Percentiles rank a stretch among this genome's conserved stretches.
These are phyloP conservation scores for Osmerus mordax DNA, from an alignment of 2,113 vertebrate species.

Conservation along the genomic window DNA sequence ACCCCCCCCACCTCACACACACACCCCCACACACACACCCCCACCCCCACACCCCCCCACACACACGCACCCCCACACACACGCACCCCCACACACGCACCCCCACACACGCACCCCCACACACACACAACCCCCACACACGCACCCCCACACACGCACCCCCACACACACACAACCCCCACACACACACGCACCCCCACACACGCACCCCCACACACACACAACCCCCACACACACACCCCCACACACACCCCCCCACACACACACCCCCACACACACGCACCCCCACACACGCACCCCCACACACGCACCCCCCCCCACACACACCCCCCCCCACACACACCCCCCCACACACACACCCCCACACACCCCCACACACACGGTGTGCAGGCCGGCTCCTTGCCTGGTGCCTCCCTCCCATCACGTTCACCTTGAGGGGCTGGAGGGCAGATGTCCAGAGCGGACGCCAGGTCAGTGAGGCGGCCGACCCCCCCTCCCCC, in stretches of 20 bases:
- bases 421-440: constrained; percentile 3
- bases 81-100: background rate
- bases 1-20: background rate
- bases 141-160: background rate
- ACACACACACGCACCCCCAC: too few species aligned
- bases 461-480: constrained; percentile 41
- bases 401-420: background rate
- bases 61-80: background rate
- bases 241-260: background rate
- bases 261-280: too few species aligned
- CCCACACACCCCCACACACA: background rate
- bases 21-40: background rate
- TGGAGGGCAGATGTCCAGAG: constrained; percentile 22
- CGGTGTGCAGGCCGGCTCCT: background rate
- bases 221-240: too few species aligned
- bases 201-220: background rate
- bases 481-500: constrained; percentile 22
- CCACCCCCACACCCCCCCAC: background rate
- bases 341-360: background rate
- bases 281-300: too few species aligned
- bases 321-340: background rate
- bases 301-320: background rate
- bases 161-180: too few species aligned
- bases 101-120: too few species aligned
- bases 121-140: background rate